Percentiles rank a stretch among this genome's conserved stretches.
Conservation (phyloP, 2,797 vertebrate genomes). For the Sebastes minor region DNA sequence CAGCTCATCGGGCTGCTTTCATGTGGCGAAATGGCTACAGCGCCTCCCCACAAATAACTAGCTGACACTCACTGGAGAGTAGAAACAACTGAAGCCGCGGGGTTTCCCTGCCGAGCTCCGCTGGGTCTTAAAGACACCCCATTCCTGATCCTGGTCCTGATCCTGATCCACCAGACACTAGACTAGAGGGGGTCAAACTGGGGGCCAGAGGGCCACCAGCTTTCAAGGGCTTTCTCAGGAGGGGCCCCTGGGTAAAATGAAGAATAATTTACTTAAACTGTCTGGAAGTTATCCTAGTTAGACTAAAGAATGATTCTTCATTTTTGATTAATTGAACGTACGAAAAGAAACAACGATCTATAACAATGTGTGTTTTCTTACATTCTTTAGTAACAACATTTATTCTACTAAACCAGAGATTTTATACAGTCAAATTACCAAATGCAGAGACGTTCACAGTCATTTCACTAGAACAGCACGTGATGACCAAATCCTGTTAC, state of each 20-base stretch:
- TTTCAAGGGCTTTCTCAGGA: neutral
- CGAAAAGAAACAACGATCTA: neutral
- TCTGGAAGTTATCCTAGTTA: neutral
- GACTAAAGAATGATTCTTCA: neutral
- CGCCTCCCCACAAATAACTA: constrained; percentile 85
- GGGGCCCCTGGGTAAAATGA: neutral
- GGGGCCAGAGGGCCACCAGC: constrained; percentile 1
- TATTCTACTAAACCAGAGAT: too few relatives aligned
- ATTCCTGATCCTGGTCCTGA: neutral
- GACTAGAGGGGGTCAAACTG: constrained; percentile 11
- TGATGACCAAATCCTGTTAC: too few relatives aligned
- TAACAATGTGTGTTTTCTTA: neutral
- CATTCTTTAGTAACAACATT: too few relatives aligned
- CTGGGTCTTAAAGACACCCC: constrained; percentile 84
- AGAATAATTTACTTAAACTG: neutral
- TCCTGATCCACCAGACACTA: constrained; percentile 6
- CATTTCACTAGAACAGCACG: too few relatives aligned
- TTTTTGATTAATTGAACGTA: neutral
- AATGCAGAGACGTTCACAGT: too few relatives aligned
- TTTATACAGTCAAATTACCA: too few relatives aligned
- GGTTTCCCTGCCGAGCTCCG: constrained; percentile 78
- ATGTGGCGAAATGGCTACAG: constrained; percentile 85
- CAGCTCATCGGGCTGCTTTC: constrained; percentile 77
- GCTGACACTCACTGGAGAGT: constrained; percentile 80
- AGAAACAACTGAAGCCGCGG: constrained; percentile 80